Evolutionary conservation across 2,113 vertebrate genomes (phyloP).

Genomic region (Neopipo cinnamomea): DNA sequence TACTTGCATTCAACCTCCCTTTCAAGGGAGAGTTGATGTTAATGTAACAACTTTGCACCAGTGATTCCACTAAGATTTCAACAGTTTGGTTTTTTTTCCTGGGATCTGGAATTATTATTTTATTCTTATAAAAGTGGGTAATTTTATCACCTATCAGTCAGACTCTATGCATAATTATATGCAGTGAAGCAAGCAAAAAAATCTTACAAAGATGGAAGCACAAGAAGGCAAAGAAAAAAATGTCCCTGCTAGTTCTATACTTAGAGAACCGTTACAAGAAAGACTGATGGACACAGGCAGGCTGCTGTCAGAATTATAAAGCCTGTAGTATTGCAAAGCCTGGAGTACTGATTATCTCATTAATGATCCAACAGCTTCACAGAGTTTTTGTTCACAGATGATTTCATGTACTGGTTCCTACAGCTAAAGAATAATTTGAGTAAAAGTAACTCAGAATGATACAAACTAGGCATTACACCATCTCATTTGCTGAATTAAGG

Average conservation of each 20-base stretch:
- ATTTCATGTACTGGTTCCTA: neutral
- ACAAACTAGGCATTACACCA: neutral
- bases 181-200: neutral
- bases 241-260: neutral
- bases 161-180: neutral
- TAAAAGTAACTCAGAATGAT: neutral
- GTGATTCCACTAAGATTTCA: neutral
- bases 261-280: neutral
- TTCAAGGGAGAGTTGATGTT: neutral
- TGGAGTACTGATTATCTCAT: neutral
- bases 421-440: neutral
- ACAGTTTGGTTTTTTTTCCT: neutral
- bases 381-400: neutral
- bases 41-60: neutral
- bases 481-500: neutral
- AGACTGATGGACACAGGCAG: neutral
- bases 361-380: neutral
- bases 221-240: neutral
- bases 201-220: neutral
- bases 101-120: neutral
- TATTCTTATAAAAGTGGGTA: neutral
- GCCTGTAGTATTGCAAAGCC: neutral
- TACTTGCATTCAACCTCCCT: conserved; percentile 4
- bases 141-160: neutral
- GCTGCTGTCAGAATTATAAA: neutral